phyloP scores from a whole-genome alignment of 2,113 vertebrate genomes.

The Chunga burmeisteri region DNA sequence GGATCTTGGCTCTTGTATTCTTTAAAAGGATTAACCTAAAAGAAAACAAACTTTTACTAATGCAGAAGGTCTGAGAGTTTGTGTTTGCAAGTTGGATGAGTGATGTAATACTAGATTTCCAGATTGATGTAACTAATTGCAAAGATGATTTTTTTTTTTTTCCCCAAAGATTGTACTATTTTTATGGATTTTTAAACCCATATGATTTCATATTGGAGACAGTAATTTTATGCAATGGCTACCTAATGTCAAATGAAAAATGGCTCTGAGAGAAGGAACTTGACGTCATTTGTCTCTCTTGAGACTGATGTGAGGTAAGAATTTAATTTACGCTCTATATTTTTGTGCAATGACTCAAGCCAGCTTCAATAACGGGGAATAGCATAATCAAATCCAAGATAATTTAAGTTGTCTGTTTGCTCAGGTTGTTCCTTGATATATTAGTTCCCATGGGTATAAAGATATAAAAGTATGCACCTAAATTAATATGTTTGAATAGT shows the following conservation, averaged over 20 bases:
- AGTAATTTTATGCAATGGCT: not conserved
- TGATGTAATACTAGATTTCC: not conserved
- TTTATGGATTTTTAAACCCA: not conserved
- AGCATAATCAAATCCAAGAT: not conserved
- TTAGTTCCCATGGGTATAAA: not conserved
- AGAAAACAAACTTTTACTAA: conserved; percentile 33
- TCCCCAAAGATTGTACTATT: not conserved
- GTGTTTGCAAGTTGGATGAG: not conserved
- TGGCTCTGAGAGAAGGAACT: not conserved
- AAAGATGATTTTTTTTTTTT: not conserved
- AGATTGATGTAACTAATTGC: not conserved
- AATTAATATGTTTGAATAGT: not conserved
- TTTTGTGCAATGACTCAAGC: not conserved
- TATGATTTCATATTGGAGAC: not conserved
- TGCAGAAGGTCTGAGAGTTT: not conserved
- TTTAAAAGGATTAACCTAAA: conserved; percentile 36
- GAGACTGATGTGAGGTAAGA: not conserved
- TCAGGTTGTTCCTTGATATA: not conserved
- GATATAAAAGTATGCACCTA: not conserved
- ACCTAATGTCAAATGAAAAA: not conserved
- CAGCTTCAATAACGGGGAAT: not conserved
- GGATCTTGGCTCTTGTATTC: conserved; percentile 21
- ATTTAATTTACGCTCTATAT: not conserved
- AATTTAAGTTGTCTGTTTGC: not conserved
- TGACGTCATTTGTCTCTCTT: not conserved